A percentile compares a stretch with the other conserved stretches of the same genome.
These are phyloP conservation scores for Physocephala rufipes DNA, from an alignment of 2,888 invertebrate genomes.

Conservation along the genomic window DNA sequence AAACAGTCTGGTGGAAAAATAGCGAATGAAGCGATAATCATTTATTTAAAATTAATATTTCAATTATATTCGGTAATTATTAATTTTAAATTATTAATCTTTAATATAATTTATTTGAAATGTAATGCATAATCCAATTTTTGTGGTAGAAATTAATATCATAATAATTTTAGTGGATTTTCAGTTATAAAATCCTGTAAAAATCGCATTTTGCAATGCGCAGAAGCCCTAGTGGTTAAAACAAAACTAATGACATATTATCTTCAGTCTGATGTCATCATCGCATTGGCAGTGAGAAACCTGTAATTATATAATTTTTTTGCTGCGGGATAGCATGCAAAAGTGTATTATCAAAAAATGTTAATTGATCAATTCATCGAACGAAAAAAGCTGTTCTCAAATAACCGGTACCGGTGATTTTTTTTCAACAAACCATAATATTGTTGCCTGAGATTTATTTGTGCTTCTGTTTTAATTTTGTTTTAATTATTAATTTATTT, in stretches of 20 bases:
- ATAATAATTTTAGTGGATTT: too few relatives aligned
- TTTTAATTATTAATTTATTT: not conserved
- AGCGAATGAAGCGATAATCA: too few relatives aligned
- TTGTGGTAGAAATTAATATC: too few relatives aligned
- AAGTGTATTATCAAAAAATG: not conserved
- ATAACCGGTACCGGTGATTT: not conserved
- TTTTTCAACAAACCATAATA: not conserved
- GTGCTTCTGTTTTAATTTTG: not conserved
- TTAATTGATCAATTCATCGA: not conserved
- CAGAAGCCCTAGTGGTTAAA: not conserved
- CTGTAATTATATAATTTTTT: not conserved
- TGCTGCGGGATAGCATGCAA: conserved; percentile 7
- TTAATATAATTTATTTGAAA: too few relatives aligned
- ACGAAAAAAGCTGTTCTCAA: not conserved
- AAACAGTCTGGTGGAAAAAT: too few relatives aligned
- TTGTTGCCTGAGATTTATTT: not conserved
- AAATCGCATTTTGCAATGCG: not conserved
- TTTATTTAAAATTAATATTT: too few relatives aligned
- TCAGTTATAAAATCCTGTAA: too few relatives aligned
- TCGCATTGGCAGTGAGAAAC: not conserved
- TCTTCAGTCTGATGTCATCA: not conserved
- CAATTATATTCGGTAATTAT: too few relatives aligned
- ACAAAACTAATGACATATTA: not conserved
- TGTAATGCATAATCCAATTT: too few relatives aligned
- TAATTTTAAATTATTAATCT: too few relatives aligned